Evolutionary conservation across 2,888 invertebrate species (phyloP).

Genomic region (Parnassius orleans): DNA sequence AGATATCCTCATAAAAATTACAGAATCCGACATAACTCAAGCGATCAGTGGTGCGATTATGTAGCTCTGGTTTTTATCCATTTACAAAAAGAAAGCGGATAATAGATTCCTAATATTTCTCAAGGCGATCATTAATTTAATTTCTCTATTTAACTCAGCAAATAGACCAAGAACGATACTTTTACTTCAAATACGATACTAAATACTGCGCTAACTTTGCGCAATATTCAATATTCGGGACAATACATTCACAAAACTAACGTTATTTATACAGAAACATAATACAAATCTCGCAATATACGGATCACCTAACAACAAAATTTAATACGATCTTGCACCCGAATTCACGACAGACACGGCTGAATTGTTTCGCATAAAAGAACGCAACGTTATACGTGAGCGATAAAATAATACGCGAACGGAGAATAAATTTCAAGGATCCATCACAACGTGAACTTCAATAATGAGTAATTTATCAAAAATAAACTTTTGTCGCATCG

Average conservation of each 20-base stretch:
- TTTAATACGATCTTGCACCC: neutral
- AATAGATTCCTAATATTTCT: neutral
- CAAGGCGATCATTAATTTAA: neutral
- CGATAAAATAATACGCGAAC: constrained; percentile 1
- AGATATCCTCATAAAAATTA: no score
- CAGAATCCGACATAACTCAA: no score
- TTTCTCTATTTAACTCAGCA: neutral
- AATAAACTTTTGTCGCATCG: constrained; percentile 4
- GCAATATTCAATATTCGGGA: constrained; percentile 7
- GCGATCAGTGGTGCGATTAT: no score
- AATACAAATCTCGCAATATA: constrained; percentile 8
- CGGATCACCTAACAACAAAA: constrained; percentile 17
- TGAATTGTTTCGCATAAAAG: constrained; percentile 11
- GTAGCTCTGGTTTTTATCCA: no score
- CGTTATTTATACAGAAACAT: constrained; percentile 7
- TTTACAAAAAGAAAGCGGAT: neutral
- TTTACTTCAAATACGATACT: neutral
- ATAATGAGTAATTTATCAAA: constrained; percentile 10
- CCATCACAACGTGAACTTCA: constrained; percentile 14
- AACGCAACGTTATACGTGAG: constrained; percentile 7
- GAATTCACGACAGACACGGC: constrained; percentile 13
- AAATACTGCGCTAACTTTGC: neutral
- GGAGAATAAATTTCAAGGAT: constrained; percentile 9
- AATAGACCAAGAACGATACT: constrained; percentile 1
- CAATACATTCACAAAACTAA: constrained; percentile 11